Percentiles rank a stretch among this genome's conserved stretches.
Conservation (phyloP, 1,140 invertebrate genomes). For the Cydia strobilella region DNA sequence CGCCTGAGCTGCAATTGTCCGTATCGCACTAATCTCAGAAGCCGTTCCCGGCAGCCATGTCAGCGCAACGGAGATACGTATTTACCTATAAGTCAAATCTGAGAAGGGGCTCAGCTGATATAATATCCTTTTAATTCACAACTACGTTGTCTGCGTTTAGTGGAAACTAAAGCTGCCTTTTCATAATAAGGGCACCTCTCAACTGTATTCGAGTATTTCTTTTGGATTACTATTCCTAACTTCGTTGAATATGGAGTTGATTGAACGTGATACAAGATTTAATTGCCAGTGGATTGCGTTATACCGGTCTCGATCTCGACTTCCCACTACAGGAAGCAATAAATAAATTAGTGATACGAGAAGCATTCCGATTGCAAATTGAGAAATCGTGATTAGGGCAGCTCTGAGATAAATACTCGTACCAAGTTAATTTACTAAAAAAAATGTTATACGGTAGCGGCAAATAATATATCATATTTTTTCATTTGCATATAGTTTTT, state of each 20-base stretch:
- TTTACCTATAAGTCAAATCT: too few species aligned
- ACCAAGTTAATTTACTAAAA: not conserved
- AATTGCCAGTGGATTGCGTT: slow-evolving; percentile 28
- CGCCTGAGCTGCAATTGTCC: too few species aligned
- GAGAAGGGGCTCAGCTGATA: too few species aligned
- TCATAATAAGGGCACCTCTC: not conserved
- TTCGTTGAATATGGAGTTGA: slow-evolving; percentile 10
- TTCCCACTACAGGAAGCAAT: slow-evolving; percentile 23
- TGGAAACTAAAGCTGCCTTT: not conserved
- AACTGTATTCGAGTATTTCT: too few species aligned
- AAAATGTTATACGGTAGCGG: too few species aligned
- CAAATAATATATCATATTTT: too few species aligned
- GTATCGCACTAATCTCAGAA: too few species aligned
- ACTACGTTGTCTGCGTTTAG: too few species aligned
- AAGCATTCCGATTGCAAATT: slow-evolving; percentile 30
- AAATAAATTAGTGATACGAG: slow-evolving; percentile 22
- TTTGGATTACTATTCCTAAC: not conserved
- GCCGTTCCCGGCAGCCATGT: too few species aligned
- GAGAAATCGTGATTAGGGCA: slow-evolving; percentile 19
- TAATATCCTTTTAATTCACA: too few species aligned
- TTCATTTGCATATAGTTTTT: too few species aligned
- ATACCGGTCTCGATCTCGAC: slow-evolving; percentile 13
- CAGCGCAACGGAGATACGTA: too few species aligned
- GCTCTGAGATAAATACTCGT: not conserved
- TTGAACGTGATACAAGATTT: slow-evolving; percentile 21